Percentiles rank a stretch among this genome's conserved stretches.
phyloP scores from a whole-genome alignment of 2,888 invertebrate species.

The Lepeophtheirus nordmannii region DNA sequence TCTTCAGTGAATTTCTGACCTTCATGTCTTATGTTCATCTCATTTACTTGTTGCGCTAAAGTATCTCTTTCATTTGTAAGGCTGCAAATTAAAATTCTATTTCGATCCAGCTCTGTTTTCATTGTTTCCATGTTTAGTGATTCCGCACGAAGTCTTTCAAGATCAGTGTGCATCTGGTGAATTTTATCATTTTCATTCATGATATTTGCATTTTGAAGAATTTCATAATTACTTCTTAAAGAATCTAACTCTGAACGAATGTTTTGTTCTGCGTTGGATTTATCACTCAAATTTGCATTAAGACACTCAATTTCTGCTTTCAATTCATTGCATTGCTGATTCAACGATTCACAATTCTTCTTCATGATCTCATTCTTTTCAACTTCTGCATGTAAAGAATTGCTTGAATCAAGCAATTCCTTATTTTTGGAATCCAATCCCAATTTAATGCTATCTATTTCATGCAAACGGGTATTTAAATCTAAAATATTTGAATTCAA shows the following conservation, averaged over 20 bases:
- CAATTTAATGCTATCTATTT: background rate
- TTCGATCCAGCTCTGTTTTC: background rate
- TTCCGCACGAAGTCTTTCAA: background rate
- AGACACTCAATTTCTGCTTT: background rate
- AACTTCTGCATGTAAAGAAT: background rate
- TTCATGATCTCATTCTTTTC: background rate
- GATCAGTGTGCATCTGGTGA: background rate
- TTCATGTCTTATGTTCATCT: no score
- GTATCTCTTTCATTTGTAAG: no score
- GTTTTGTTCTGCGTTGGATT: background rate
- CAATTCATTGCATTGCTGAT: background rate
- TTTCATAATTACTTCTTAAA: background rate
- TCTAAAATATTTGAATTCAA: background rate
- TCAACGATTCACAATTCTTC: background rate
- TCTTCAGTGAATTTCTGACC: no score
- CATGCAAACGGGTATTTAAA: background rate
- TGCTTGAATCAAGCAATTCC: background rate
- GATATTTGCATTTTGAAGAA: background rate
- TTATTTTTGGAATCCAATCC: background rate
- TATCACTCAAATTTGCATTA: background rate
- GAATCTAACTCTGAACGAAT: slow-evolving; percentile 8
- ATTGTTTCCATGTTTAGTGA: background rate
- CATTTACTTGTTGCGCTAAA: no score
- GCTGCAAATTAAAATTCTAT: no score
- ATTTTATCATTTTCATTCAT: slow-evolving; percentile 7